Evolutionary conservation across 2,113 vertebrate species (phyloP).

Genomic region (Megaceryle torquata): DNA sequence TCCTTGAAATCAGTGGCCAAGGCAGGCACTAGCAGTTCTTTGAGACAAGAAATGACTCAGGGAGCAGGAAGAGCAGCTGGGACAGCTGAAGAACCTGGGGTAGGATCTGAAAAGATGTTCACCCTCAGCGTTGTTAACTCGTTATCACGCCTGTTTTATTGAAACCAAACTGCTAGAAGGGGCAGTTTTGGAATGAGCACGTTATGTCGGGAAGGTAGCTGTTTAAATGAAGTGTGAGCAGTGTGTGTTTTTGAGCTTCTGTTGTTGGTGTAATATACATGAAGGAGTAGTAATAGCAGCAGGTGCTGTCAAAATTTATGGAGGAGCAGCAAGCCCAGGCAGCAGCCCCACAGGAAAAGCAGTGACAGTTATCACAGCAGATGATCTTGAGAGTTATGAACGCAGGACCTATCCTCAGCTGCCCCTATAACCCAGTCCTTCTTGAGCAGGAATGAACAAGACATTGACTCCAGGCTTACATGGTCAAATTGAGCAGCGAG

Average conservation of each 20-base stretch:
- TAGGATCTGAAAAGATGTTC: neutral
- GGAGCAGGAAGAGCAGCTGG: neutral
- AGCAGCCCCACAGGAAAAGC: constrained; percentile 15
- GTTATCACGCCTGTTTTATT: neutral
- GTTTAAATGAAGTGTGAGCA: neutral
- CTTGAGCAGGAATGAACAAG: neutral
- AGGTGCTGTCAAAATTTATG: constrained; percentile 41
- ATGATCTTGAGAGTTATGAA: neutral
- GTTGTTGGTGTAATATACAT: neutral
- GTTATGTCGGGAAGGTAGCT: accelerated
- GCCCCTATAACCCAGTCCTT: neutral
- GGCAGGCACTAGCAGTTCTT: neutral
- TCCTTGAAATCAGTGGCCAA: neutral
- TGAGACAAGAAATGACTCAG: neutral
- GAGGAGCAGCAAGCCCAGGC: neutral
- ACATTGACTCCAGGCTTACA: neutral
- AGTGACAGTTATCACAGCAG: constrained; percentile 20
- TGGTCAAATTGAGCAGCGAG: neutral
- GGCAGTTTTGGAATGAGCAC: accelerated
- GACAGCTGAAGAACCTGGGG: accelerated
- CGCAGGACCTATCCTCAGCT: neutral
- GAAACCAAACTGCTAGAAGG: neutral
- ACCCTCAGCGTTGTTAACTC: neutral
- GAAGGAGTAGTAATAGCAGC: neutral
- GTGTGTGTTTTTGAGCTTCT: neutral